phyloP scores from a whole-genome alignment of 2,888 invertebrate species.

The Pseudoips prasinana region DNA sequence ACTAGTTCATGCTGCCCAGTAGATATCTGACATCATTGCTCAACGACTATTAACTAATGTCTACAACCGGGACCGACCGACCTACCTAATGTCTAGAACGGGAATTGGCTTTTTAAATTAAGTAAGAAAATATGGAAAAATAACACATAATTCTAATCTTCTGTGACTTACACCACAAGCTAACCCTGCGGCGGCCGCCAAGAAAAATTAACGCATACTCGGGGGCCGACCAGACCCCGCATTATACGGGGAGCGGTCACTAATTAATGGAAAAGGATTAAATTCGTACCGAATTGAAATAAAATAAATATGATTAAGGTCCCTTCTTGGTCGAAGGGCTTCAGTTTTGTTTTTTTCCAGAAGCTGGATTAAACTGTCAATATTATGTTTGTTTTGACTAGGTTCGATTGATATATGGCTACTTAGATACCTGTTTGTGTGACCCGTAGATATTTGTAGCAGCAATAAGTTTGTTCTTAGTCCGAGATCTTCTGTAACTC shows the following conservation, averaged over 20 bases:
- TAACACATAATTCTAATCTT: slow-evolving; percentile 11
- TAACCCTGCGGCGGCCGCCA: slow-evolving; percentile 54
- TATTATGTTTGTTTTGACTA: slow-evolving; percentile 44
- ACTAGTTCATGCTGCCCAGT: too few relatives aligned
- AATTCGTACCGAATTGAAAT: slow-evolving; percentile 80
- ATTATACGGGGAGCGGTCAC: slow-evolving; percentile 70
- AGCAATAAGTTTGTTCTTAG: too few relatives aligned
- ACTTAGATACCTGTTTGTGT: too few relatives aligned
- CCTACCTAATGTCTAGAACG: too few relatives aligned
- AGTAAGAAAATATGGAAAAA: too few relatives aligned
- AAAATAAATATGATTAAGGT: slow-evolving; percentile 81
- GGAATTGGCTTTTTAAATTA: too few relatives aligned
- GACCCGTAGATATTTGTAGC: too few relatives aligned
- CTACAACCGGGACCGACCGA: too few relatives aligned
- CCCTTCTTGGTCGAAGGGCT: slow-evolving; percentile 43
- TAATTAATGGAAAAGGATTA: slow-evolving; percentile 83
- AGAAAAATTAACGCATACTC: slow-evolving; percentile 74
- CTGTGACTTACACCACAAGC: slow-evolving; percentile 32
- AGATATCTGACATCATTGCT: too few relatives aligned
- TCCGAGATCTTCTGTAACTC: too few relatives aligned
- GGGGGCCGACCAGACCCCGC: slow-evolving; percentile 57
- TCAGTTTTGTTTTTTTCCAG: slow-evolving; percentile 26
- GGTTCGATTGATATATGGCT: slow-evolving; percentile 27
- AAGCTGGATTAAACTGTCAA: slow-evolving; percentile 51
- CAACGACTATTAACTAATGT: too few relatives aligned